These are phyloP conservation scores for Spodoptera litura DNA, from an alignment of 1,140 invertebrate species.

Conservation along the genomic window DNA sequence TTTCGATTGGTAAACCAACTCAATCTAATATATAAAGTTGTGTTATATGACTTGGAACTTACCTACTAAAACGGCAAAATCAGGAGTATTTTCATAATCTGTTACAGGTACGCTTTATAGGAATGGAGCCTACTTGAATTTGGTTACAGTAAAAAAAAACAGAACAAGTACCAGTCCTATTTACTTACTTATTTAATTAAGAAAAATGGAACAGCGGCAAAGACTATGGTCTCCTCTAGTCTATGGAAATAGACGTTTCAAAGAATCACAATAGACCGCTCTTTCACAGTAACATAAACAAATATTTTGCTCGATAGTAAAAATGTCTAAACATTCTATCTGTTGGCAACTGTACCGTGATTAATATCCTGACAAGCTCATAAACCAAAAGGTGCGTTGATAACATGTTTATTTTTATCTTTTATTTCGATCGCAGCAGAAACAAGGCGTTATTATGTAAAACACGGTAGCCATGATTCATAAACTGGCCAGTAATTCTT, in stretches of 20 bases:
- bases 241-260: neutral
- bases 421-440: constrained; percentile 45
- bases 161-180: too few relatives aligned
- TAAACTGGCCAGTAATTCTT: constrained; percentile 50
- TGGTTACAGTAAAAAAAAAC: too few relatives aligned
- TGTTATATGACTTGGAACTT: too few relatives aligned
- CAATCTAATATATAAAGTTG: too few relatives aligned
- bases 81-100: too few relatives aligned
- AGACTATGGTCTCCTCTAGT: neutral
- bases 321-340: constrained; percentile 22
- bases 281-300: neutral
- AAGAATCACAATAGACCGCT: neutral
- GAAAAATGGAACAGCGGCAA: too few relatives aligned
- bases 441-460: constrained; percentile 47
- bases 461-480: constrained; percentile 48
- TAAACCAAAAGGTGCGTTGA: constrained; percentile 45
- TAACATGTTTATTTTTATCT: constrained; percentile 49
- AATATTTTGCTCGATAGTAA: constrained; percentile 26
- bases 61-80: too few relatives aligned
- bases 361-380: constrained; percentile 44
- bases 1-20: too few relatives aligned
- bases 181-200: too few relatives aligned
- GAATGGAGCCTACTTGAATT: too few relatives aligned
- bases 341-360: constrained; percentile 37
- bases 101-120: too few relatives aligned